Evolutionary conservation across 2,113 vertebrate genomes (phyloP), one percentile per base, ranked within the genome.

Genomic region (Tursiops truncatus): DNA sequence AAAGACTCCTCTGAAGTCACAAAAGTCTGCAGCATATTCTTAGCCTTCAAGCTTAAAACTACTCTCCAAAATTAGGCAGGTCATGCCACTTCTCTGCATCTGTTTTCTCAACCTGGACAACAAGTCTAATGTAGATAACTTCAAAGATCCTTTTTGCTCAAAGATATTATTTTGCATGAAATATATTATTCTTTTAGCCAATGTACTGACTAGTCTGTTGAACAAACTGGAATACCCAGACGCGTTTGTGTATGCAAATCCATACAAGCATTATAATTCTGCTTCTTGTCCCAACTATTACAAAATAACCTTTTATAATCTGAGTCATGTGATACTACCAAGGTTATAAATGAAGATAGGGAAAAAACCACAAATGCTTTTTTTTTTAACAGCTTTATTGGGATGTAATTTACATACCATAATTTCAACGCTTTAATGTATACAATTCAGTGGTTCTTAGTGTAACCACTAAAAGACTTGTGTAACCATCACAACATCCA

Each of bases 71-170:
- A 77, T 14, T 1, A 67, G 38, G 18, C 26, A 92, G 85, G 26
- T 28, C n/a, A 89, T 28, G 73, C 47, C 89, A 85, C 28, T 68
- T 79, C 44, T 41, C 58, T 76, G 2, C 18, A 58, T 70, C 23
- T 63, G 33, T 91, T 89, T 89, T 60, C 65, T 92, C 89, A 94
- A 80, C 65, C 28, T 90, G 50, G 58, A 80, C 28, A 89, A 95
- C 68, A 23, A 92, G 6, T 6, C 84, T 84, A 92, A 44, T 14
- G 3, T 10, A 88, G 8, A 41, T 58, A 83, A 91, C 23, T 56
- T 68, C 65, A 62, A 96, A 91, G 47, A 95, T 25, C 31, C 53
- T 56, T 94, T 79, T 87, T 56, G 50, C 36, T 63, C 77, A 87
- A 91, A 93, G 47, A 63, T 25, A 93, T 1, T 65, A 56, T 50